phyloP scores from a whole-genome alignment of 2,113 vertebrate species.

The Tachysurus vachellii region DNA sequence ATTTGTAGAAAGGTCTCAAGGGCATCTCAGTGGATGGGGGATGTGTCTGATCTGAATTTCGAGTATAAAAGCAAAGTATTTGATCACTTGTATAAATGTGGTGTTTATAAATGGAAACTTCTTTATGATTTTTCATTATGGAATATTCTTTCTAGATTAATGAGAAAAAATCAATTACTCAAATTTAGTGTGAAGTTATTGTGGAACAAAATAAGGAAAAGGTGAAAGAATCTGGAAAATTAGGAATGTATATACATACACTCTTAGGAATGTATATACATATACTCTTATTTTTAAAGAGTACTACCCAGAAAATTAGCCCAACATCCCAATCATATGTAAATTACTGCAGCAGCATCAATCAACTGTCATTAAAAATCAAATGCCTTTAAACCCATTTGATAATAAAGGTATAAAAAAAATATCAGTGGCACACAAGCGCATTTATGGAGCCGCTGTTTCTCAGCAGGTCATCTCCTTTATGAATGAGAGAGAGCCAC shows the following conservation, averaged over 20 bases:
- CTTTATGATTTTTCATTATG: background rate
- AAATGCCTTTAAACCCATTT: background rate
- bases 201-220: background rate
- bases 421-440: background rate
- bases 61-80: background rate
- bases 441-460: background rate
- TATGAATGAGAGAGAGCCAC: slow-evolving; percentile 38
- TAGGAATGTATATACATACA: background rate
- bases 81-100: slow-evolving; percentile 2
- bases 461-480: slow-evolving; percentile 1
- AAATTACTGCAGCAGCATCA: background rate
- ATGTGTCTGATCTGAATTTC: background rate
- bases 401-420: background rate
- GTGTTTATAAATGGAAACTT: background rate
- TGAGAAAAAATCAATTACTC: background rate
- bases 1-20: background rate
- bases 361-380: background rate
- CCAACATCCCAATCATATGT: background rate
- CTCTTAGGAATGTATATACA: background rate
- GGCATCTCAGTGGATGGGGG: background rate
- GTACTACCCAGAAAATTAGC: background rate
- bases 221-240: background rate
- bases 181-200: background rate
- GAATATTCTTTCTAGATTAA: background rate
- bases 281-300: no score